A percentile compares a stretch with the other conserved stretches of the same genome.
phyloP scores from a whole-genome alignment of 2,113 vertebrate species.

The Salvelinus fontinalis region DNA sequence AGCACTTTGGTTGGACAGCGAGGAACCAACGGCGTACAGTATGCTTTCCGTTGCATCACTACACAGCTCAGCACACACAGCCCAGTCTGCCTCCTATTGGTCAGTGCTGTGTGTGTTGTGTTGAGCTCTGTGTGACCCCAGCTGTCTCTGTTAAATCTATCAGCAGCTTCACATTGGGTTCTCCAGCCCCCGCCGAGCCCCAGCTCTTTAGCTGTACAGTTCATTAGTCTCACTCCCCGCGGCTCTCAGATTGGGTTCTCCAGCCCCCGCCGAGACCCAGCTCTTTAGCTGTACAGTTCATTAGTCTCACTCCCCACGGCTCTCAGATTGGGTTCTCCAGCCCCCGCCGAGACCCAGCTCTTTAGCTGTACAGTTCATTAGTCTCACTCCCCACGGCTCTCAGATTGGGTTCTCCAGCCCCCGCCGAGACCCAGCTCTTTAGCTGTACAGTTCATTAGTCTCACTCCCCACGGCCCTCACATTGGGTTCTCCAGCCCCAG shows the following conservation, averaged over 20 bases:
- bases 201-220: not conserved
- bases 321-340: not conserved
- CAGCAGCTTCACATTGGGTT: too few relatives aligned
- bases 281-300: too few relatives aligned
- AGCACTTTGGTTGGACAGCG: too few relatives aligned
- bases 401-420: not conserved
- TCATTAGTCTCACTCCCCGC: not conserved
- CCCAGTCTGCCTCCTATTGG: too few relatives aligned
- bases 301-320: too few relatives aligned
- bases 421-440: not conserved
- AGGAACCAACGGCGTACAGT: too few relatives aligned
- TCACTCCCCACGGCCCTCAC: not conserved
- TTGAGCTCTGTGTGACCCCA: too few relatives aligned
- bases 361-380: not conserved
- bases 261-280: too few relatives aligned
- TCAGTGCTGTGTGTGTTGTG: too few relatives aligned
- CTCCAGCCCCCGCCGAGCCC: not conserved
- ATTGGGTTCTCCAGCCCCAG: not conserved
- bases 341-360: not conserved
- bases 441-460: not conserved
- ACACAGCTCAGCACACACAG: too few relatives aligned
- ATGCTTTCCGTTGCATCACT: too few relatives aligned
- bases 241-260: not conserved
- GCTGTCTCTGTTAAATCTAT: too few relatives aligned
- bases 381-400: not conserved